Percentiles rank a stretch among this genome's conserved stretches.
These are phyloP conservation scores for Macrocentrus cingulum DNA, from an alignment of 1,140 invertebrate genomes.

Conservation along the genomic window DNA sequence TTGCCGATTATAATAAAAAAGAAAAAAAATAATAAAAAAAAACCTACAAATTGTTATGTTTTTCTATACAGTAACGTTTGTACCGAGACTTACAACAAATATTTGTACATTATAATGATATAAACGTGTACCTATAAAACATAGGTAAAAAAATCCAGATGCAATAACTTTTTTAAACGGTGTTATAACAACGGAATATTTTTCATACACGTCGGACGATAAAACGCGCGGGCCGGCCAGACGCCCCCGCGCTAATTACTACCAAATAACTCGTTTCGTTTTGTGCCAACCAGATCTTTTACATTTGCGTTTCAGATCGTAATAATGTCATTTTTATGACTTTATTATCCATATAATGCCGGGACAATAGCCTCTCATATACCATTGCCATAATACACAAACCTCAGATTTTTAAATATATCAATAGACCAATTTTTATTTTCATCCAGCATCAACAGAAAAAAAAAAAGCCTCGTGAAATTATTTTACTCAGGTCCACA, in stretches of 20 bases:
- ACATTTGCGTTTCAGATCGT: conserved; percentile 29
- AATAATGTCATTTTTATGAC: conserved; percentile 4
- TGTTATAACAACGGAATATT: conserved; percentile 52
- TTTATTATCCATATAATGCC: neutral
- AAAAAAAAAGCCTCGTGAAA: too few species aligned
- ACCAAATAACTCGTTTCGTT: conserved; percentile 50
- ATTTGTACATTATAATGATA: conserved; percentile 57
- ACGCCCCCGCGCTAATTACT: conserved; percentile 31
- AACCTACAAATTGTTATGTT: conserved; percentile 56
- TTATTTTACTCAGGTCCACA: too few species aligned
- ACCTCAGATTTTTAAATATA: too few species aligned
- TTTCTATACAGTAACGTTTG: conserved; percentile 58
- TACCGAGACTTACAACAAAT: conserved; percentile 58
- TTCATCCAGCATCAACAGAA: too few species aligned
- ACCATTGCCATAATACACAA: neutral
- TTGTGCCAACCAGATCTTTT: conserved; percentile 51
- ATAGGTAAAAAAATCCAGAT: conserved; percentile 51
- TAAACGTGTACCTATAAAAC: conserved; percentile 48
- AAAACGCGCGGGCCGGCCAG: conserved; percentile 16
- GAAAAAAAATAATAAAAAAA: conserved; percentile 33
- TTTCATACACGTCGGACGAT: conserved; percentile 49
- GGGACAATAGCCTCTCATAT: neutral
- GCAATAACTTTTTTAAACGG: conserved; percentile 59
- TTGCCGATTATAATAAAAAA: conserved; percentile 29
- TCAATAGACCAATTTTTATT: too few species aligned